These are phyloP conservation scores for Hipposideros larvatus DNA, from an alignment of 2,797 vertebrate species.

Conservation along the genomic window DNA sequence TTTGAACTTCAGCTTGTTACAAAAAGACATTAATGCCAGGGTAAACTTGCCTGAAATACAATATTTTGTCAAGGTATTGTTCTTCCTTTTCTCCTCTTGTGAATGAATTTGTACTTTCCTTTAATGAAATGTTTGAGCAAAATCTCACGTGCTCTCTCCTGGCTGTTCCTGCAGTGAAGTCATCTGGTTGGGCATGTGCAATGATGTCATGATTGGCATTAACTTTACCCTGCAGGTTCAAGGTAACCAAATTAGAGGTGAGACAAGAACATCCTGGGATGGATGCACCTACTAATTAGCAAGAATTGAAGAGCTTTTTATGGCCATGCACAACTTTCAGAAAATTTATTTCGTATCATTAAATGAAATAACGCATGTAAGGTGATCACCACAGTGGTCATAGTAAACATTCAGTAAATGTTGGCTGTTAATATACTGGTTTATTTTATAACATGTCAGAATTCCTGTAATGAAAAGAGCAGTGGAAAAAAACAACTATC, in stretches of 20 bases:
- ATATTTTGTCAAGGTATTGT: slow-evolving; percentile 40
- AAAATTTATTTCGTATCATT: slow-evolving; percentile 44
- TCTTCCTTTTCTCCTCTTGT: slow-evolving; percentile 55
- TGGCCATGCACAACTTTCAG: neutral
- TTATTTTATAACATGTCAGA: slow-evolving; percentile 10
- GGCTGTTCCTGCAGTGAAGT: slow-evolving; percentile 45
- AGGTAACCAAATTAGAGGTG: slow-evolving; percentile 50
- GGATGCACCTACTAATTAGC: slow-evolving; percentile 13
- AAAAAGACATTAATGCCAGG: slow-evolving; percentile 30
- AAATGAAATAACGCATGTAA: slow-evolving; percentile 41
- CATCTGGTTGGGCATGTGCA: neutral
- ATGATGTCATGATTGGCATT: slow-evolving; percentile 43
- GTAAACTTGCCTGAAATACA: slow-evolving; percentile 34
- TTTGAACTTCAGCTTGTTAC: slow-evolving; percentile 58
- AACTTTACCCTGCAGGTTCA: slow-evolving; percentile 36
- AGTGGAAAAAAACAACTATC: neutral
- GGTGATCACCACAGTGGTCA: neutral
- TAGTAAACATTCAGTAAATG: slow-evolving; percentile 45
- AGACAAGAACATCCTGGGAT: slow-evolving; percentile 36
- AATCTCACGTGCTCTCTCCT: neutral
- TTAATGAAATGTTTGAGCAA: slow-evolving; percentile 53
- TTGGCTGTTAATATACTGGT: neutral
- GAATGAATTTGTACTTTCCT: slow-evolving; percentile 52
- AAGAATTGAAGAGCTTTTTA: slow-evolving; percentile 33
- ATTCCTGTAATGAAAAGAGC: slow-evolving; percentile 33